A percentile compares a stretch with the other conserved stretches of the same genome.
Conservation (phyloP, 2,797 vertebrate species). For the Parauchenoglanis punctatus region DNA sequence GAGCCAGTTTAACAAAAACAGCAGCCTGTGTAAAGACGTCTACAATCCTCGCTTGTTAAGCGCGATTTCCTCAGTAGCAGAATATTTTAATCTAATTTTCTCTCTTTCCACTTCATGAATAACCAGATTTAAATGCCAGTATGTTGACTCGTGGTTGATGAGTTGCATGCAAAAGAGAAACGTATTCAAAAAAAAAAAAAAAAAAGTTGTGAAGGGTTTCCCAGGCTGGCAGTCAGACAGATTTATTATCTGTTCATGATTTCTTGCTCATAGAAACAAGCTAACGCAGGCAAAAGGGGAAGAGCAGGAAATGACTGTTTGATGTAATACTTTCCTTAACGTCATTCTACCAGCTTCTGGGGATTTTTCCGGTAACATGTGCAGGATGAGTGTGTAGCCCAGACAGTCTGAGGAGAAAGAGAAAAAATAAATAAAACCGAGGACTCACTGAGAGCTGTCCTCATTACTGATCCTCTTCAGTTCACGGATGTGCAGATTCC, state of each 20-base stretch:
- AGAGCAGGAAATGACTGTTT: neutral
- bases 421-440: neutral
- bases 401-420: neutral
- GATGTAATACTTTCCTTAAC: neutral
- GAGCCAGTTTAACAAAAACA: too few species aligned
- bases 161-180: neutral
- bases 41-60: neutral
- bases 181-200: neutral
- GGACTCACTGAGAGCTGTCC: conserved; percentile 94
- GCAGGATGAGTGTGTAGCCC: neutral
- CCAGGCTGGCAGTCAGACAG: too few species aligned
- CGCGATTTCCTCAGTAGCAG: neutral
- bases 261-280: neutral
- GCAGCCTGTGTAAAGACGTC: neutral
- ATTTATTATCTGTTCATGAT: neutral
- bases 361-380: neutral
- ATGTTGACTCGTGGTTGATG: neutral
- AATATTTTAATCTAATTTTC: neutral
- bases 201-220: too few species aligned
- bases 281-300: too few species aligned
- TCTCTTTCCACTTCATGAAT: neutral
- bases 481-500: conserved; percentile 98
- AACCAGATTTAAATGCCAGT: neutral
- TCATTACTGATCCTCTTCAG: conserved; percentile 99
- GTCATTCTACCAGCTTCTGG: neutral